phyloP scores from a whole-genome alignment of 2,797 vertebrate genomes.

The Paramormyrops hopkinsi region DNA sequence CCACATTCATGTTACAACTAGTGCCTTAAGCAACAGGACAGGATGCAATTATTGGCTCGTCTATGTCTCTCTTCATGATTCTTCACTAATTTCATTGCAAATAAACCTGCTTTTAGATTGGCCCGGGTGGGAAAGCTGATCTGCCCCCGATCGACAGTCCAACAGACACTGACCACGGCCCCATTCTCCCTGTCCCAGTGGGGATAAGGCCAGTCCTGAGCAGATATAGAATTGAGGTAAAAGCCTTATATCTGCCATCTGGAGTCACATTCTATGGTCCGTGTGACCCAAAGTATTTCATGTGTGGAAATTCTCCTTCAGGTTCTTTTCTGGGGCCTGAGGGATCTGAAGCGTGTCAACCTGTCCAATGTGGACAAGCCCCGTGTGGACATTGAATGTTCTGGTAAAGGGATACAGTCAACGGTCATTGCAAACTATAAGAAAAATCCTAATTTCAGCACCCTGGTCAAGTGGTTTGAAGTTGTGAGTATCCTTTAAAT shows the following conservation, averaged over 20 bases:
- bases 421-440: constrained; percentile 93
- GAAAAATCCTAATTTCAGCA: constrained; percentile 97
- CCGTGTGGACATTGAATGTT: constrained; percentile 93
- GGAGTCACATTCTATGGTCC: neutral
- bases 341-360: constrained; percentile 93
- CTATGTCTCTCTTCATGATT: neutral
- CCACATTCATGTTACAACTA: neutral
- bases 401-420: constrained; percentile 86
- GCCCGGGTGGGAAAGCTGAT: constrained; percentile 77
- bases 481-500: constrained; percentile 70
- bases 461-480: constrained; percentile 96
- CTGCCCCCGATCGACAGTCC: constrained; percentile 81
- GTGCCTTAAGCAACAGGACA: neutral
- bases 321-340: constrained; percentile 94
- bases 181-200: constrained; percentile 85
- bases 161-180: constrained; percentile 77
- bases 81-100: neutral
- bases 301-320: constrained; percentile 37
- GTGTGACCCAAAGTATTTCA: neutral
- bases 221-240: constrained; percentile 92
- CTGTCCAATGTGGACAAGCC: constrained; percentile 90
- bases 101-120: constrained; percentile 62
- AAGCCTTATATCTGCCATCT: neutral
- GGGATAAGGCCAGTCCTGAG: constrained; percentile 89
- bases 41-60: neutral